A percentile compares a stretch with the other conserved stretches of the same genome.
Evolutionary conservation across 2,797 vertebrate species (phyloP).

Genomic region (Dicrostonyx torquatus): DNA sequence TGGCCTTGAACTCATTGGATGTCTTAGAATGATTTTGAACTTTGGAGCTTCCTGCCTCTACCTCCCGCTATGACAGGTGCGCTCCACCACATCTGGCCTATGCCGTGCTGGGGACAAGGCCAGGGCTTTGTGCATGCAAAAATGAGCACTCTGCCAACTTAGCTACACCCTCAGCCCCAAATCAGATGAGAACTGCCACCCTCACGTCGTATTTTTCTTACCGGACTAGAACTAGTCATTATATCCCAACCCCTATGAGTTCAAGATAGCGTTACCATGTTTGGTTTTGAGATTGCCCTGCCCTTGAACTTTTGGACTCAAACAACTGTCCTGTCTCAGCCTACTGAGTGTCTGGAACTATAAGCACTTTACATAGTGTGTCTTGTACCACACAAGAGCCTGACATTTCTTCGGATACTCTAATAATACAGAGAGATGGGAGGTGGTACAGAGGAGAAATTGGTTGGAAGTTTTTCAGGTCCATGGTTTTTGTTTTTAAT

Average conservation of each 20-base stretch:
- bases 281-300: neutral
- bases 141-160: neutral
- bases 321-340: neutral
- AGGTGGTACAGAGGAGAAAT: neutral
- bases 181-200: neutral
- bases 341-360: neutral
- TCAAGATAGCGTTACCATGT: neutral
- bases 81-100: neutral
- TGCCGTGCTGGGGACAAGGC: neutral
- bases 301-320: neutral
- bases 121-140: neutral
- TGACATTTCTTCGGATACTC: neutral
- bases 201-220: neutral
- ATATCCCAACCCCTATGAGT: neutral
- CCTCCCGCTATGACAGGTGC: neutral
- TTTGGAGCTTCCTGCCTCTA: neutral
- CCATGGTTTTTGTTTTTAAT: neutral
- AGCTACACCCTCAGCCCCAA: neutral
- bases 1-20: neutral
- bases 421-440: neutral
- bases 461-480: neutral
- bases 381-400: neutral
- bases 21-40: neutral
- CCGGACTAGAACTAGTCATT: neutral
- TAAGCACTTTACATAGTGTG: neutral